Percentiles rank a stretch among this genome's conserved stretches.
phyloP scores from a whole-genome alignment of 2,797 vertebrate species.

The Girardinus metallicus region DNA sequence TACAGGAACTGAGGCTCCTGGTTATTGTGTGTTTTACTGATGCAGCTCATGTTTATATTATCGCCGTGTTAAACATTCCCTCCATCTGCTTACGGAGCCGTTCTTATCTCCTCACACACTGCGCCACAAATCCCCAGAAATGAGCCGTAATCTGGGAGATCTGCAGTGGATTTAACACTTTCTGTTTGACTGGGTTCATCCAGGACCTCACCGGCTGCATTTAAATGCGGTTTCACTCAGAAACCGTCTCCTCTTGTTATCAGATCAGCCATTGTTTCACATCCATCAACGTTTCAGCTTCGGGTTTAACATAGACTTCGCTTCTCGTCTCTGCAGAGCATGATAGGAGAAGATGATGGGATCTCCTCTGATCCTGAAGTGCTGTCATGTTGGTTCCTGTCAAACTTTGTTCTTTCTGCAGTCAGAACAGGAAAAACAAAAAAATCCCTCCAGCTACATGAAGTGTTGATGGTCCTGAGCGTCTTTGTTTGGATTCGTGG shows the following conservation, averaged over 20 bases:
- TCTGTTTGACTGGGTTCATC: constrained; percentile 36
- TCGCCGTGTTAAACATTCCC: constrained; percentile 44
- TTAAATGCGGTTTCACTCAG: constrained; percentile 55
- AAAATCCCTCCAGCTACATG: not conserved
- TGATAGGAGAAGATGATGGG: not conserved
- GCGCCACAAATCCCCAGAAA: constrained; percentile 46
- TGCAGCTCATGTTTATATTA: constrained; percentile 15
- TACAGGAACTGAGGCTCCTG: not conserved
- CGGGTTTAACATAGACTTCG: not conserved
- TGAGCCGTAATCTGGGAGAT: constrained; percentile 54
- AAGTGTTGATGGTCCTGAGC: constrained; percentile 4
- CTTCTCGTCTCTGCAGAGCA: not conserved
- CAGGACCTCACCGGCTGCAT: constrained; percentile 39
- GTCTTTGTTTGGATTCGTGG: not conserved
- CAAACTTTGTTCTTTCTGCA: constrained; percentile 15
- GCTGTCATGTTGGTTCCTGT: constrained; percentile 29
- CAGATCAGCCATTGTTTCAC: not conserved
- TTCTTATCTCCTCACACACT: constrained; percentile 47
- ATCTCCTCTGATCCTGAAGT: not conserved
- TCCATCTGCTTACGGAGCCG: constrained; percentile 42
- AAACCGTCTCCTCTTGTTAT: constrained; percentile 31
- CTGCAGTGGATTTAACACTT: constrained; percentile 45
- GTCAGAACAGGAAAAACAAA: not conserved
- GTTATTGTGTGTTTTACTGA: constrained; percentile 16
- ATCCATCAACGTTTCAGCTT: not conserved